Conservation (phyloP, 2,888 invertebrate species). For the Baccha elongata region DNA sequence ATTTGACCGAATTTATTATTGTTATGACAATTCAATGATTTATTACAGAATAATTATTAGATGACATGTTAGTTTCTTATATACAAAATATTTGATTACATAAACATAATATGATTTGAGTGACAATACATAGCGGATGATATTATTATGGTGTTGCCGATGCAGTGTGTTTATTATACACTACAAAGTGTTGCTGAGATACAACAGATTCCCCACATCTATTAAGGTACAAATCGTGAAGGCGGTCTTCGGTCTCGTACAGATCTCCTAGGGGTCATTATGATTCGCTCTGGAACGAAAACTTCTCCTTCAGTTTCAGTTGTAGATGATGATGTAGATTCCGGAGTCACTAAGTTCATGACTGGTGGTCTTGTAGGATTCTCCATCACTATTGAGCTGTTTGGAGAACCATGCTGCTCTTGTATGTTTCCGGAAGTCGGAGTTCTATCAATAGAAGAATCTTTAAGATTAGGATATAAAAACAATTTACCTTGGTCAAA, state of each 20-base stretch:
- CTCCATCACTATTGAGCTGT: neutral
- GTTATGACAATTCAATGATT: too few relatives aligned
- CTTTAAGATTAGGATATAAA: neutral
- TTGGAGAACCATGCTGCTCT: neutral
- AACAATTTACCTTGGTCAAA: neutral
- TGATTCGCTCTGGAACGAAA: neutral
- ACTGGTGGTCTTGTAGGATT: neutral
- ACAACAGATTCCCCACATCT: constrained; percentile 6
- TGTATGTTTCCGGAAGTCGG: neutral
- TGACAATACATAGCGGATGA: too few relatives aligned
- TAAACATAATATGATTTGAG: too few relatives aligned
- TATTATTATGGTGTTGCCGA: too few relatives aligned
- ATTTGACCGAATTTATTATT: too few relatives aligned
- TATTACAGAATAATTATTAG: too few relatives aligned
- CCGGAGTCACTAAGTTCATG: constrained; percentile 2
- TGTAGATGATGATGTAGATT: neutral
- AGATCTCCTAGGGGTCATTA: neutral
- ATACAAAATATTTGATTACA: too few relatives aligned
- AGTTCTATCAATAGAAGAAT: neutral
- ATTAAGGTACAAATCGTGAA: neutral
- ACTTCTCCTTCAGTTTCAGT: neutral
- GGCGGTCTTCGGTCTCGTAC: constrained; percentile 2
- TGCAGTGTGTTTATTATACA: too few relatives aligned
- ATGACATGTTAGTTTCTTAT: too few relatives aligned
- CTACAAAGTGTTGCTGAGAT: too few relatives aligned